A percentile compares a stretch with the other conserved stretches of the same genome.
phyloP scores from a whole-genome alignment of 2,113 vertebrate species.

The Phylloscopus trochiloides region DNA sequence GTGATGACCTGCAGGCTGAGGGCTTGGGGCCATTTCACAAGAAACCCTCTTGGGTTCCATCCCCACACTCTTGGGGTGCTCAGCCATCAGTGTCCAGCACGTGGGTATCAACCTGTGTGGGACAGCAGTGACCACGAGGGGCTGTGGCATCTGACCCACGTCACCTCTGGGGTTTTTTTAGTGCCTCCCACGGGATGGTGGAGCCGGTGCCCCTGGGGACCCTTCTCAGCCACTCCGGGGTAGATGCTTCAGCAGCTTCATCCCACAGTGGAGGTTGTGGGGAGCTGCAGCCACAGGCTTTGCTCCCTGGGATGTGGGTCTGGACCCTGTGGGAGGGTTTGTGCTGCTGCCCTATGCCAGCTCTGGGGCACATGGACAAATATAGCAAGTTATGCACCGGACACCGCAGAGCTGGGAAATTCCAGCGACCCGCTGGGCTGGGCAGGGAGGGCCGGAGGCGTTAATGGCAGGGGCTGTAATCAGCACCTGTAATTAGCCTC shows the following conservation, averaged over 20 bases:
- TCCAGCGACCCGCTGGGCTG: neutral
- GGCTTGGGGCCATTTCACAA: neutral
- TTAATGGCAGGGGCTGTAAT: slow-evolving; percentile 17
- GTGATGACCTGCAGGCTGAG: neutral
- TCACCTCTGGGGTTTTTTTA: neutral
- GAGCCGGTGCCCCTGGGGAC: fast-evolving
- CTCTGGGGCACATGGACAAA: neutral
- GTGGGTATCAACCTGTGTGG: fast-evolving
- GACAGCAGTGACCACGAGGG: neutral
- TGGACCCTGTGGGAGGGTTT: neutral
- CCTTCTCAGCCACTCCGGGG: fast-evolving
- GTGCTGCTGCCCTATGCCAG: neutral
- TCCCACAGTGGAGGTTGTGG: fast-evolving
- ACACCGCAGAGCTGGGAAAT: neutral
- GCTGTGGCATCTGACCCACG: neutral
- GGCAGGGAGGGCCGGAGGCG: neutral
- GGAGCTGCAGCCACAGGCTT: fast-evolving
- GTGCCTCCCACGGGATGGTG: neutral
- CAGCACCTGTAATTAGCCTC: slow-evolving; percentile 32
- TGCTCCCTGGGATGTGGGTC: fast-evolving
- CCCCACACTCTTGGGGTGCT: fast-evolving
- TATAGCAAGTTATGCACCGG: neutral
- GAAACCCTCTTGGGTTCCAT: neutral
- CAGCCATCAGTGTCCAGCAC: fast-evolving
- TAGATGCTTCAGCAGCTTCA: neutral